Evolutionary conservation across 1,140 invertebrate genomes (phyloP).

Genomic region (Drosophila kohkoa): DNA sequence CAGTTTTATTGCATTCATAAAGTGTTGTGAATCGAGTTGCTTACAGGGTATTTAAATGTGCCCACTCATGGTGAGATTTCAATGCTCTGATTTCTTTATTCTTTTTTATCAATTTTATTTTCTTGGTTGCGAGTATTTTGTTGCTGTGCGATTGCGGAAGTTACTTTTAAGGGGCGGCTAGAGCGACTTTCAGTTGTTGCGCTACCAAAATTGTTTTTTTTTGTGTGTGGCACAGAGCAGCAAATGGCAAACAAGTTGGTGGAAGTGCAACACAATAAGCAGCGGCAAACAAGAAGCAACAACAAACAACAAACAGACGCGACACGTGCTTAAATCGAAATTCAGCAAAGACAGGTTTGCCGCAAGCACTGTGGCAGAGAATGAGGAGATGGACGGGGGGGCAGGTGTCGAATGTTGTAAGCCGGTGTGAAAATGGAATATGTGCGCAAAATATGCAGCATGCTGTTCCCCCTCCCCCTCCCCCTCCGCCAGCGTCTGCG

Average conservation of each 20-base stretch:
- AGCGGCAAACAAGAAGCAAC: neutral
- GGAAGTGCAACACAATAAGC: slow-evolving; percentile 2
- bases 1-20: no score
- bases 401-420: slow-evolving; percentile 3
- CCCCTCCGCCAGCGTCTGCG: neutral
- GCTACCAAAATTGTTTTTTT: neutral
- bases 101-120: neutral
- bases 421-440: slow-evolving; percentile 3
- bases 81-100: slow-evolving; percentile 5
- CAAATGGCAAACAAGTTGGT: neutral
- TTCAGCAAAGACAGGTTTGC: slow-evolving; percentile 4
- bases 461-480: no score
- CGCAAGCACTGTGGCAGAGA: neutral
- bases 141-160: slow-evolving; percentile 1
- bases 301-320: neutral
- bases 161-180: neutral
- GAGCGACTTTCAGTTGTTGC: neutral
- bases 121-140: neutral
- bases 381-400: neutral
- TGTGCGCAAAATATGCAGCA: neutral
- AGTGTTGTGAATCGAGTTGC: neutral
- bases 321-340: slow-evolving; percentile 4
- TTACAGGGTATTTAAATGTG: neutral
- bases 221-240: neutral
- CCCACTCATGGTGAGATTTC: neutral